A percentile compares a stretch with the other conserved stretches of the same genome.
These are phyloP conservation scores for Alauda arvensis DNA, from an alignment of 2,797 vertebrate species.

Conservation along the genomic window DNA sequence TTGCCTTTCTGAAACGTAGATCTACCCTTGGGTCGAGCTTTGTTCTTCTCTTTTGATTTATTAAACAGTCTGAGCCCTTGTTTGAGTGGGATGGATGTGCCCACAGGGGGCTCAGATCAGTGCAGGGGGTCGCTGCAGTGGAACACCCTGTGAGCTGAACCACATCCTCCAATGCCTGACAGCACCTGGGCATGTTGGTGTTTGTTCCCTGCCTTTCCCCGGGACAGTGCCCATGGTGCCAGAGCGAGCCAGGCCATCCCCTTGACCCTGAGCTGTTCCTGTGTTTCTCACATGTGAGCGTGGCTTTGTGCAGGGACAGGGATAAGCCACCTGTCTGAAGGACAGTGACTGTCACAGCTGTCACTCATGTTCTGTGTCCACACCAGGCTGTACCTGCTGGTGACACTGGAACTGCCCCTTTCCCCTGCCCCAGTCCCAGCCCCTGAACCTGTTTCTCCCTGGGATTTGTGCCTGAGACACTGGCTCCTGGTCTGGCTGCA, in stretches of 20 bases:
- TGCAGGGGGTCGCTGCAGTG: neutral
- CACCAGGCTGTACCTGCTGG: neutral
- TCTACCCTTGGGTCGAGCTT: neutral
- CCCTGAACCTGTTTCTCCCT: neutral
- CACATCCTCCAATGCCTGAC: accelerated
- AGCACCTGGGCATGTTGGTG: neutral
- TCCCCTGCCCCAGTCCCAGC: neutral
- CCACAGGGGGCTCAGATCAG: neutral
- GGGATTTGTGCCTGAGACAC: neutral
- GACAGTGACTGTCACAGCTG: neutral
- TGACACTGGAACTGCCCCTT: accelerated
- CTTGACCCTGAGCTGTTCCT: neutral
- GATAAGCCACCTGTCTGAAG: neutral
- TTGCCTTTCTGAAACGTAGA: neutral
- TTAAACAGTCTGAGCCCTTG: neutral
- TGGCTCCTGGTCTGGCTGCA: neutral
- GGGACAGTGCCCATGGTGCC: neutral
- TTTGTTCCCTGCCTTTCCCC: neutral
- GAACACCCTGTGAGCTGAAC: neutral
- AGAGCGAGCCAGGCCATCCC: neutral
- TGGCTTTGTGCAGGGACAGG: neutral
- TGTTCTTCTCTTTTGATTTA: neutral
- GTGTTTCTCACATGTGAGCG: accelerated
- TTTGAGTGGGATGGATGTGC: neutral
- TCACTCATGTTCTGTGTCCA: accelerated